Base-by-base conservation (phyloP, 64 coral and sea anemone species). In the Astreopora myriophthalma region DNA sequence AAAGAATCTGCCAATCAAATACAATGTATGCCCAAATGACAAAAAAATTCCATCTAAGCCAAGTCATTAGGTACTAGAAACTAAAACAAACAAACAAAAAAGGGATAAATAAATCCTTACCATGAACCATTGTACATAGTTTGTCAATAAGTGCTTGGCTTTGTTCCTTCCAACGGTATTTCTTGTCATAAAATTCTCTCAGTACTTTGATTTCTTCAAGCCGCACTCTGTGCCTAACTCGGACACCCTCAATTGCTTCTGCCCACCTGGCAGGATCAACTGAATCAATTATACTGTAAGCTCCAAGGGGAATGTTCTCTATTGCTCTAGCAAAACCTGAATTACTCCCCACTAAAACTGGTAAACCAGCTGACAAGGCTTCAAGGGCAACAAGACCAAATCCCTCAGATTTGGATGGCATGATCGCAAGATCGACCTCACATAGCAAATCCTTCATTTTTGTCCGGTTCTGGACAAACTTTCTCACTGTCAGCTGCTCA, bases 351-450 rank as follows among this genome's bases (percentile, higher is more conserved):
- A 82, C 78, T 6, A 82, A 46, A 20, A 82, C 23, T n/a, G 78
- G 78, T 57, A 82, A 2, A 13, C 78, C 78, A 60, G 78, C 78
- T 42, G 78, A 82, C 39, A 82, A 8, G 9, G 78, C 49, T 35
- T 82, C 48, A 27, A 82, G 78, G 9, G 17, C 44, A 60, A 82
- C 33, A 7, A 82, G 24, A 3, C 78, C 78, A 57, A 82, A 82
- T 34, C 48, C 26, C 48, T 82, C 78, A 17, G 78, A 48, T 60
- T 34, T 51, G 5, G 78, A 60, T 1, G 78, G n/a, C 22, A 85
- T 35, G 64, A 68, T 68, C 1, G 26, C 64, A 25, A 68, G n/a
- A 9, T 68, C 64, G 10, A 11, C 64, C 25, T 68, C 25, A 27
- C 64, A 68, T 1, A 68, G 26, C 10, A 68, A 9, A 3, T 68